These are phyloP conservation scores for Philhelius pedissequus DNA, from an alignment of 2,888 invertebrate genomes.

Conservation along the genomic window DNA sequence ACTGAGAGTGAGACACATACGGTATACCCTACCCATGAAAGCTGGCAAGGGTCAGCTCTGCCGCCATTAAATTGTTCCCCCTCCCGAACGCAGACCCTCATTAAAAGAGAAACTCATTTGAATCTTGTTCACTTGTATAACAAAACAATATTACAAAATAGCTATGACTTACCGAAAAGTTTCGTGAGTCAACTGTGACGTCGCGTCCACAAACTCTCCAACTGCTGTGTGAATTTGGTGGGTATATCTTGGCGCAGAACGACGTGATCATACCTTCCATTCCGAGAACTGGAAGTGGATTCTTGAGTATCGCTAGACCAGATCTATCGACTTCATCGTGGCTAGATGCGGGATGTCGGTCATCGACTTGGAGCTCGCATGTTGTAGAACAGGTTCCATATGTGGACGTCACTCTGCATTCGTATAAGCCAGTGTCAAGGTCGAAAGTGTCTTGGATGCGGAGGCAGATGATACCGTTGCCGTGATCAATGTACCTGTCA, in stretches of 20 bases:
- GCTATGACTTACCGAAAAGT: slow-evolving; percentile 75
- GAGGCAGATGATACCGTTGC: slow-evolving; percentile 81
- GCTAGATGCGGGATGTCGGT: slow-evolving; percentile 72
- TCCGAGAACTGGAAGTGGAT: slow-evolving; percentile 80
- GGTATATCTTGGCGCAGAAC: slow-evolving; percentile 81
- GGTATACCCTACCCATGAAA: slow-evolving; percentile 13
- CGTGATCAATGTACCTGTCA: slow-evolving; percentile 80
- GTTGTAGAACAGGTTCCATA: slow-evolving; percentile 82
- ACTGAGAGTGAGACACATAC: slow-evolving; percentile 35
- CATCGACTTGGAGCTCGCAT: slow-evolving; percentile 73
- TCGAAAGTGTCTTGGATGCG: slow-evolving; percentile 82
- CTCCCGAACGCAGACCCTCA: neutral
- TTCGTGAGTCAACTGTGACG: slow-evolving; percentile 76
- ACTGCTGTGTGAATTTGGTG: slow-evolving; percentile 75
- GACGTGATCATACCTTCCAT: slow-evolving; percentile 80
- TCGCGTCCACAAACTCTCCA: slow-evolving; percentile 82
- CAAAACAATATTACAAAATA: slow-evolving; percentile 5
- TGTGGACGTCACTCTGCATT: slow-evolving; percentile 83
- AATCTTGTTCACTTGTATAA: slow-evolving; percentile 26
- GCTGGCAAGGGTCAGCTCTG: slow-evolving; percentile 55
- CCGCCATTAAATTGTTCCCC: too few species aligned
- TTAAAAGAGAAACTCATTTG: slow-evolving; percentile 51
- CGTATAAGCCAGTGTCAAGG: slow-evolving; percentile 84
- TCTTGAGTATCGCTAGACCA: slow-evolving; percentile 80
- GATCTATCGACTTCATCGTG: slow-evolving; percentile 77